Conservation (phyloP, 2,797 vertebrate genomes). For the Moxostoma hubbsi region DNA sequence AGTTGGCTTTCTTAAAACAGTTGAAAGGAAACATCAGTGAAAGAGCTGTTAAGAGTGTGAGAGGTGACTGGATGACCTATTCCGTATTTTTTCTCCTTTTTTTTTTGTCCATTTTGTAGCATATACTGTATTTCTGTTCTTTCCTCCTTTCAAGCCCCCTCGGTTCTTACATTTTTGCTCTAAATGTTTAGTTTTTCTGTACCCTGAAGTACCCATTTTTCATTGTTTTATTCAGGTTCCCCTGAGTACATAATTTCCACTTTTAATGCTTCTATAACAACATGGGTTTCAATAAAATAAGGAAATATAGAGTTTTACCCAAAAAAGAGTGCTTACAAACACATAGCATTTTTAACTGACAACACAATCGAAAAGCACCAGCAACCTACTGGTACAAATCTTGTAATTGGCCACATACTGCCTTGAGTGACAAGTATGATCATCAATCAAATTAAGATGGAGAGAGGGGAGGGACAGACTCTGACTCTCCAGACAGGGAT, state of each 20-base stretch:
- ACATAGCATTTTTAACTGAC: slow-evolving; percentile 28
- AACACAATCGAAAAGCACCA: slow-evolving; percentile 31
- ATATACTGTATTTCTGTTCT: slow-evolving; percentile 51
- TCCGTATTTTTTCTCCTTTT: slow-evolving; percentile 48
- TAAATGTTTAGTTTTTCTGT: neutral
- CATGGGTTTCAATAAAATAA: slow-evolving; percentile 4
- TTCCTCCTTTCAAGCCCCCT: slow-evolving; percentile 59
- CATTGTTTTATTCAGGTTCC: neutral
- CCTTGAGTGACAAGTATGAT: slow-evolving; percentile 92
- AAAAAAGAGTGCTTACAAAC: neutral
- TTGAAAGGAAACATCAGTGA: neutral
- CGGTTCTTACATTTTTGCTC: slow-evolving; percentile 20
- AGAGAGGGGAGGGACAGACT: slow-evolving; percentile 44
- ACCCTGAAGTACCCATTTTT: neutral
- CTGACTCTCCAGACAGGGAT: slow-evolving; percentile 28
- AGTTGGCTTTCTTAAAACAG: neutral
- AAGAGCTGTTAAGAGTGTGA: slow-evolving; percentile 41
- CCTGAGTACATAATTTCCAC: neutral
- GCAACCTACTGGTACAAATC: slow-evolving; percentile 63
- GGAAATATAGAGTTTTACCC: slow-evolving; percentile 18
- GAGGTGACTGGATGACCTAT: slow-evolving; percentile 75
- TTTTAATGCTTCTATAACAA: neutral
- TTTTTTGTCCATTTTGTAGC: slow-evolving; percentile 33
- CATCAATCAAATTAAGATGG: slow-evolving; percentile 90
- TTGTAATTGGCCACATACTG: slow-evolving; percentile 84